Evolutionary conservation across 2,113 vertebrate species (phyloP).

Genomic region (Azemiops feae): DNA sequence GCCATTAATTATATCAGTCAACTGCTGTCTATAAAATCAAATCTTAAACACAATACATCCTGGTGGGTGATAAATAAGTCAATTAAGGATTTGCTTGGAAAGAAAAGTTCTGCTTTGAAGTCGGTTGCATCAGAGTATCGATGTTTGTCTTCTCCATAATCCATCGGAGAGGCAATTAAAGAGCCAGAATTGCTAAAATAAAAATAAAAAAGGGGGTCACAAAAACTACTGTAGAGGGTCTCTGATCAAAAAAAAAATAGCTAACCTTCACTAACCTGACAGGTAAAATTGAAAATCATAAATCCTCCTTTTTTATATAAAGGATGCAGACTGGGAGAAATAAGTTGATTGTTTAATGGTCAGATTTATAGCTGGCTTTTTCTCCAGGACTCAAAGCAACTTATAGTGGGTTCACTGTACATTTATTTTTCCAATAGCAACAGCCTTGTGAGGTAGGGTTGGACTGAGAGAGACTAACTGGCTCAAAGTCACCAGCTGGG

Average conservation of each 20-base stretch:
- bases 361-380: neutral
- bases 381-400: neutral
- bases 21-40: constrained; percentile 13
- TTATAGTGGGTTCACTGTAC: neutral
- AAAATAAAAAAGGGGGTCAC: neutral
- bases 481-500: neutral
- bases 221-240: neutral
- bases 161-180: neutral
- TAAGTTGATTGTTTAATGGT: neutral
- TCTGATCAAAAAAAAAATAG: neutral
- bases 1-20: constrained; percentile 21
- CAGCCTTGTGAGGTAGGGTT: neutral
- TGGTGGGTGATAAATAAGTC: constrained; percentile 27
- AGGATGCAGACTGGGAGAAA: neutral
- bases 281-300: neutral
- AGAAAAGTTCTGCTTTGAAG: neutral
- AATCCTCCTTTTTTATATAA: neutral
- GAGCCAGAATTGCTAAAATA: neutral
- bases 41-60: constrained; percentile 22
- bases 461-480: neutral
- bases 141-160: constrained; percentile 9
- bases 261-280: neutral
- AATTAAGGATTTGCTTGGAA: constrained; percentile 3
- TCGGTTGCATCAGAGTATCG: neutral
- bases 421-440: neutral